phyloP scores from a whole-genome alignment of 2,888 invertebrate species.

The Abrostola tripartita region DNA sequence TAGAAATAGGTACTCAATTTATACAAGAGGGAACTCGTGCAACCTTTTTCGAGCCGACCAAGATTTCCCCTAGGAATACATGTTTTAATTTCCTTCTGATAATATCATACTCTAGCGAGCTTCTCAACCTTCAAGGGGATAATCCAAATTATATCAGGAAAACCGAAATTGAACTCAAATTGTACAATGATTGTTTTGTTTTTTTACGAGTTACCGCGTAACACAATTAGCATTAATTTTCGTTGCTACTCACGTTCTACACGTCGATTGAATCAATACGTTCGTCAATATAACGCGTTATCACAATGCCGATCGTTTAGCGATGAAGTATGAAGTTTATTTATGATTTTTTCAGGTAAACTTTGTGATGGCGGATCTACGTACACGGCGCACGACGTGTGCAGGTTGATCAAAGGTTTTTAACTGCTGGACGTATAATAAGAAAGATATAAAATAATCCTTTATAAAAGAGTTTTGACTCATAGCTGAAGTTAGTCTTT shows the following conservation, averaged over 20 bases:
- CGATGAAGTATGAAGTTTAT: neutral
- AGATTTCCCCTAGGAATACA: too few relatives aligned
- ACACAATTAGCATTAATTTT: constrained; percentile 45
- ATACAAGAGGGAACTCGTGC: too few relatives aligned
- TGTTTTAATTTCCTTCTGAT: too few relatives aligned
- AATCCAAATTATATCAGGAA: constrained; percentile 16
- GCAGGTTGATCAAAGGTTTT: too few relatives aligned
- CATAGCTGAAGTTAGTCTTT: too few relatives aligned
- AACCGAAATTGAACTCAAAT: constrained; percentile 14
- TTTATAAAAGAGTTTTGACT: too few relatives aligned
- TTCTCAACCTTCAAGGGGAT: neutral
- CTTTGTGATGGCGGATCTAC: too few relatives aligned
- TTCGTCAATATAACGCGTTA: neutral
- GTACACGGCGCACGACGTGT: too few relatives aligned
- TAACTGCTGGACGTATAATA: too few relatives aligned
- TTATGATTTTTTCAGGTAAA: neutral
- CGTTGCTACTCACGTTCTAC: constrained; percentile 33
- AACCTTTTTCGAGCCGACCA: too few relatives aligned
- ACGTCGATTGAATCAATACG: constrained; percentile 14
- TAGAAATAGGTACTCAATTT: too few relatives aligned
- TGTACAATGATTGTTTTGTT: constrained; percentile 29
- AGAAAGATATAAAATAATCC: too few relatives aligned
- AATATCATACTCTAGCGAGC: neutral
- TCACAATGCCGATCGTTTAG: neutral
- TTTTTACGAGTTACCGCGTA: constrained; percentile 32